Evolutionary conservation across 1,140 invertebrate species (phyloP).

Genomic region (Leptinotarsa texana): DNA sequence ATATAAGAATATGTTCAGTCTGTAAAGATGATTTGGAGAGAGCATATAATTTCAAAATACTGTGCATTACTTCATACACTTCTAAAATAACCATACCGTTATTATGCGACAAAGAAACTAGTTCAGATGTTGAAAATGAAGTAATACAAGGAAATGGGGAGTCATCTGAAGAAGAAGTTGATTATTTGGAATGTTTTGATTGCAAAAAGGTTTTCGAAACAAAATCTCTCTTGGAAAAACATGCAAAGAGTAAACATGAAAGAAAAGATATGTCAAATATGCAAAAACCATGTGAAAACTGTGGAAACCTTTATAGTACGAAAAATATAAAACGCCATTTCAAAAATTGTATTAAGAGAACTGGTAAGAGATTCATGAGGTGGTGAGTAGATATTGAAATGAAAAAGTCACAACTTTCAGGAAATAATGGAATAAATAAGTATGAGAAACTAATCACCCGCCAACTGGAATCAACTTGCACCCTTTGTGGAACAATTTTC

Average conservation of each 20-base stretch:
- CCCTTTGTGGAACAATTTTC: slow-evolving; percentile 36
- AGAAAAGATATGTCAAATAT: slow-evolving; percentile 13
- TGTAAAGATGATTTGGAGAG: slow-evolving; percentile 36
- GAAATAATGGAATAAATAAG: neutral
- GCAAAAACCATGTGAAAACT: slow-evolving; percentile 25
- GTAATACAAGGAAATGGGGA: slow-evolving; percentile 8
- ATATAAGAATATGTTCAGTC: slow-evolving; percentile 28
- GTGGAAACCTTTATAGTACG: slow-evolving; percentile 21
- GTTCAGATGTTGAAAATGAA: slow-evolving; percentile 12
- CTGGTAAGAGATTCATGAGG: neutral
- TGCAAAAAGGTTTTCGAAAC: slow-evolving; percentile 30
- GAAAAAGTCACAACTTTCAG: neutral
- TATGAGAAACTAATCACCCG: slow-evolving; percentile 1
- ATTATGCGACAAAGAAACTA: slow-evolving; percentile 1
- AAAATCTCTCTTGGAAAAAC: slow-evolving; percentile 11
- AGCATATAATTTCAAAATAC: slow-evolving; percentile 34
- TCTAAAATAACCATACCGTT: slow-evolving; percentile 4
- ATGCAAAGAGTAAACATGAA: slow-evolving; percentile 16
- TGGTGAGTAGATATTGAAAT: neutral
- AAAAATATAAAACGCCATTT: slow-evolving; percentile 28
- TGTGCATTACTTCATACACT: slow-evolving; percentile 39
- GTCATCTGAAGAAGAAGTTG: slow-evolving; percentile 7
- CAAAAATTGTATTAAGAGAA: slow-evolving; percentile 22
- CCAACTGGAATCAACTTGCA: slow-evolving; percentile 22
- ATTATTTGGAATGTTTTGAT: slow-evolving; percentile 28